Evolutionary conservation across 2,888 invertebrate species (phyloP).

Genomic region (Acronicta alni): DNA sequence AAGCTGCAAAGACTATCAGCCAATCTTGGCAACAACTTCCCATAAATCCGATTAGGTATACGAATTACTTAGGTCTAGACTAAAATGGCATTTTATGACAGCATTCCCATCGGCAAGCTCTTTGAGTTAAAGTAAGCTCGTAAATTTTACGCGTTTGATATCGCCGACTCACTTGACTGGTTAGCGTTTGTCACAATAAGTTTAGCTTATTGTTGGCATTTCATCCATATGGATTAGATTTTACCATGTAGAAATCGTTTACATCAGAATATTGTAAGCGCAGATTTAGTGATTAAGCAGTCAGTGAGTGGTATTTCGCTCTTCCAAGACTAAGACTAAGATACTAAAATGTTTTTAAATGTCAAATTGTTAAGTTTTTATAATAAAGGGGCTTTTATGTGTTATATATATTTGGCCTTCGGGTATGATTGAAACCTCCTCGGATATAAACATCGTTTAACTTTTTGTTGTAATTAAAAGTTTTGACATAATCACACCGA

Average conservation of each 20-base stretch:
- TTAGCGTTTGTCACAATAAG: background rate
- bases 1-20: background rate
- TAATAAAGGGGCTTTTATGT: background rate
- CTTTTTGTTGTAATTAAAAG: constrained; percentile 26
- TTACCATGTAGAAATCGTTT: no score
- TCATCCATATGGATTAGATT: background rate
- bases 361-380: background rate
- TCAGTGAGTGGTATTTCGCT: no score
- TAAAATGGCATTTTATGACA: constrained; percentile 39
- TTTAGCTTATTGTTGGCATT: background rate
- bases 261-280: no score
- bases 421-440: constrained; percentile 1
- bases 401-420: constrained; percentile 4
- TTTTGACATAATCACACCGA: constrained; percentile 24
- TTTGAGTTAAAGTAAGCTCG: constrained; percentile 36
- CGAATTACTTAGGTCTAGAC: constrained; percentile 24
- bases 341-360: background rate
- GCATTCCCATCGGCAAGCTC: constrained; percentile 18
- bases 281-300: no score
- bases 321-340: no score
- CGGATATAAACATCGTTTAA: background rate
- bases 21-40: constrained; percentile 2
- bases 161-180: constrained; percentile 25
- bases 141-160: constrained; percentile 51
- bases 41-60: constrained; percentile 22